Conservation (phyloP, 2,797 vertebrate species). For the Pangasius sanitwongsei region DNA sequence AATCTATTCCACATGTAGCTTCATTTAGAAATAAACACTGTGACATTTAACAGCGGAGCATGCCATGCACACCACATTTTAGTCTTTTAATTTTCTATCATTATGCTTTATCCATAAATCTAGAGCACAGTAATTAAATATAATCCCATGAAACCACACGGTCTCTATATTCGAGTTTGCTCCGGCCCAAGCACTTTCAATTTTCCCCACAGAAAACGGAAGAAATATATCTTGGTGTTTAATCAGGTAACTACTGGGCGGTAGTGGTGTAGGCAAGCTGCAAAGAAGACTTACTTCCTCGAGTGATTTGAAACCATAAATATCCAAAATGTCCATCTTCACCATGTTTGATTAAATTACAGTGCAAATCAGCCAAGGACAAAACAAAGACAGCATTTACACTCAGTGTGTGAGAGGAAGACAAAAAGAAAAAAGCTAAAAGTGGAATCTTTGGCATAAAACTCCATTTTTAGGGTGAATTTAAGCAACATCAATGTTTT, state of each 20-base stretch:
- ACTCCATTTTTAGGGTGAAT: neutral
- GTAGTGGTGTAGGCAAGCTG: constrained; percentile 21
- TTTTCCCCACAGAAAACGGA: constrained; percentile 36
- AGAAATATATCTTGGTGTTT: constrained; percentile 42
- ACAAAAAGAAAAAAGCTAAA: neutral
- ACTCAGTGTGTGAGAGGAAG: too few species aligned
- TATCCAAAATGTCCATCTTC: constrained; percentile 23
- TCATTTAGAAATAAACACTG: neutral
- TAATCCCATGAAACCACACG: constrained; percentile 24
- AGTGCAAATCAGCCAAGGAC: constrained; percentile 9
- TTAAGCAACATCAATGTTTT: neutral
- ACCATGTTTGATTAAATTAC: constrained; percentile 28
- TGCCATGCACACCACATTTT: neutral
- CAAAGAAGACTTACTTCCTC: constrained; percentile 14
- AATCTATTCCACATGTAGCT: neutral
- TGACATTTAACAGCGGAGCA: neutral
- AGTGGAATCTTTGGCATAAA: neutral
- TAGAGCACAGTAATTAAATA: constrained; percentile 44
- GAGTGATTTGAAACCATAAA: constrained; percentile 17
- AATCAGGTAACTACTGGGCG: constrained; percentile 52
- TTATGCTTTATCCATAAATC: constrained; percentile 46
- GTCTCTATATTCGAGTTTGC: constrained; percentile 32
- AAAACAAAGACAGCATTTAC: constrained; percentile 2
- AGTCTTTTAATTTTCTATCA: constrained; percentile 33
- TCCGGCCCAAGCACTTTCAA: constrained; percentile 38